phyloP scores from a whole-genome alignment of 2,113 vertebrate genomes.

The Eonycteris spelaea region DNA sequence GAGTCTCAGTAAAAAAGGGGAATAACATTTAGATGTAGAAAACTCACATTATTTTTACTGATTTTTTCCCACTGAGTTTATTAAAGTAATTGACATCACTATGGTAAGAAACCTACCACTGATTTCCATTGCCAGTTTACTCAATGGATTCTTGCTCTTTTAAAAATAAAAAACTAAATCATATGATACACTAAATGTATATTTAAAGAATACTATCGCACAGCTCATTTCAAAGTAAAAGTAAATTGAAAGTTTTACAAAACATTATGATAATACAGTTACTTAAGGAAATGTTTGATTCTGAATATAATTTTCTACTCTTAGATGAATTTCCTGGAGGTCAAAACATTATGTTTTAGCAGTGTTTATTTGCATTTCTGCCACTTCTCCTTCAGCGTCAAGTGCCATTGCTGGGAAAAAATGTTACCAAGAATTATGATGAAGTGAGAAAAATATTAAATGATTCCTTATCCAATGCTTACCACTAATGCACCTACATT shows the following conservation, averaged over 20 bases:
- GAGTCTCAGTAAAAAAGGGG: background rate
- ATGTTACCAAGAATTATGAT: conserved; percentile 3
- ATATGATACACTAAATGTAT: background rate
- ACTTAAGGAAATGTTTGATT: background rate
- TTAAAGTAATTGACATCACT: background rate
- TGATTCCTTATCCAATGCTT: background rate
- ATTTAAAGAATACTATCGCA: background rate
- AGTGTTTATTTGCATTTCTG: conserved; percentile 21
- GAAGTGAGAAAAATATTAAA: conserved; percentile 19
- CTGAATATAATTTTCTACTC: background rate
- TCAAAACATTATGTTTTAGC: background rate
- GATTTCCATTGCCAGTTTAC: background rate
- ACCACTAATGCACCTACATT: background rate
- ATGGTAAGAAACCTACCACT: background rate
- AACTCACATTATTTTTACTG: background rate
- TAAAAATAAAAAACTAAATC: background rate
- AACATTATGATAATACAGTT: background rate
- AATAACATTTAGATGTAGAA: background rate
- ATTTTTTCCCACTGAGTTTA: background rate
- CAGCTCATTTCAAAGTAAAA: background rate
- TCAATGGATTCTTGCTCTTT: background rate
- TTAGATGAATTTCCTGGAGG: background rate
- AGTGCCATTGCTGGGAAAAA: background rate
- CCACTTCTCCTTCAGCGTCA: background rate
- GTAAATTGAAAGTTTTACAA: background rate